phyloP scores from a whole-genome alignment of 2,888 invertebrate species.

The Apamea crenata region DNA sequence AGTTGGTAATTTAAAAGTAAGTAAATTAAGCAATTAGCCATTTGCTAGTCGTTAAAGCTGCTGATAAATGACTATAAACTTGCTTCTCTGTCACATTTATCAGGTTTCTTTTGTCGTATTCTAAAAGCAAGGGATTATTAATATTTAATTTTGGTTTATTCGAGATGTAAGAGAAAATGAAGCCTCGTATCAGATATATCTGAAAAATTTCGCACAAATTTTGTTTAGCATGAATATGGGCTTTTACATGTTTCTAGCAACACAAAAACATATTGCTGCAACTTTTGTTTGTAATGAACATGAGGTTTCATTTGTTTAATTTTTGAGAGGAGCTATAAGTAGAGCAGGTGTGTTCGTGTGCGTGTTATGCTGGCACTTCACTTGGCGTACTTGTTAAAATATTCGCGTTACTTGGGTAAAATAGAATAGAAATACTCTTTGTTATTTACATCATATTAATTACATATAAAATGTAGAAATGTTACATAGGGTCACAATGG shows the following conservation, averaged over 20 bases:
- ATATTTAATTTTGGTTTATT: neutral
- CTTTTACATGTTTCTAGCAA: neutral
- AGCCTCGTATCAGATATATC: too few species aligned
- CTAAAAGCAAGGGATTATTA: too few species aligned
- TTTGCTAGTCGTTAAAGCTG: neutral
- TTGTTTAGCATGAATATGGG: neutral
- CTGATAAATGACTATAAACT: neutral
- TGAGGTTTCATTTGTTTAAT: neutral
- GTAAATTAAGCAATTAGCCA: neutral
- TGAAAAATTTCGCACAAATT: too few species aligned
- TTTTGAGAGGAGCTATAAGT: neutral
- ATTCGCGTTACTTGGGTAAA: conserved; percentile 15
- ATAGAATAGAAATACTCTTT: neutral
- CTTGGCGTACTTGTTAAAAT: conserved; percentile 16
- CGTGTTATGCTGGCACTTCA: conserved; percentile 2
- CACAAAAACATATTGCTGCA: neutral
- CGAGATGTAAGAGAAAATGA: neutral
- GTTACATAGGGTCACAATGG: neutral
- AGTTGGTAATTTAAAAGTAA: neutral
- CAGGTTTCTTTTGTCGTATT: too few species aligned
- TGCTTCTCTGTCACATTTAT: conserved; percentile 1
- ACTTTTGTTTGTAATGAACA: neutral
- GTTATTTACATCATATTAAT: neutral
- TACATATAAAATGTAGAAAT: neutral
- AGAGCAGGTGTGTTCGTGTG: conserved; percentile 6